Evolutionary conservation across 2,888 invertebrate genomes (phyloP), one percentile per base, ranked within the genome.

Genomic region (Epistrophe eligans): DNA sequence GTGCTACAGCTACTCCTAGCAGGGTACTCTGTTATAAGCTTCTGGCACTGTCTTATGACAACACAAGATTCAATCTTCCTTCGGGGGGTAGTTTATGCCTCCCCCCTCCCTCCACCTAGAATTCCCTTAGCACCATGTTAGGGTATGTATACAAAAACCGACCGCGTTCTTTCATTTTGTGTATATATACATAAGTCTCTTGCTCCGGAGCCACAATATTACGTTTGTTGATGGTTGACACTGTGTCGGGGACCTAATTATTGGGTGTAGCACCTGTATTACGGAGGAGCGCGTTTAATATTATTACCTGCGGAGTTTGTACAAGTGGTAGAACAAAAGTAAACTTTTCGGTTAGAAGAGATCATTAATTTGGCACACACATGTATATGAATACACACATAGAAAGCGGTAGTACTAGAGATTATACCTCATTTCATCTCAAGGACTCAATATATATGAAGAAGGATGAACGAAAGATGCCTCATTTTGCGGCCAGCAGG

Each of bases 231-330:
- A 73, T 77, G 81, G 84, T 85, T 85, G 81, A 85, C 84, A 85
- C 84, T 77, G 77, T 85, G 77, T 81, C 77, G 84, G 84, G 77
- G 80, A 77, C 84, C 81, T 85, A 85, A 85, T 85, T 85, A 85
- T 81, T 81, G 73, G 84, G 81, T 81, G 73, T 77, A 85, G 81
- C 84, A 81, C 81, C 77, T 81, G 84, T 77, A 32, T 32, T 32
- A 74, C n/a, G 40, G 57, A 77, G 48, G 62, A 77, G 57, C 73
- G 81, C 77, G 73, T 81, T 85, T 81, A 85, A 77, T 77, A 74
- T 81, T 81, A 77, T 85, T 77, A 81, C 84, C 84, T 85, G 84
- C 77, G 81, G 84, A 81, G 80, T 77, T 81, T 85, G 77, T 73
- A 70, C 80, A 85, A 85, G 84, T 73, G 73, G 77, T 81, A 70